These are phyloP conservation scores for Etia nguti DNA, from an alignment of 2,113 vertebrate species.

Conservation along the genomic window DNA sequence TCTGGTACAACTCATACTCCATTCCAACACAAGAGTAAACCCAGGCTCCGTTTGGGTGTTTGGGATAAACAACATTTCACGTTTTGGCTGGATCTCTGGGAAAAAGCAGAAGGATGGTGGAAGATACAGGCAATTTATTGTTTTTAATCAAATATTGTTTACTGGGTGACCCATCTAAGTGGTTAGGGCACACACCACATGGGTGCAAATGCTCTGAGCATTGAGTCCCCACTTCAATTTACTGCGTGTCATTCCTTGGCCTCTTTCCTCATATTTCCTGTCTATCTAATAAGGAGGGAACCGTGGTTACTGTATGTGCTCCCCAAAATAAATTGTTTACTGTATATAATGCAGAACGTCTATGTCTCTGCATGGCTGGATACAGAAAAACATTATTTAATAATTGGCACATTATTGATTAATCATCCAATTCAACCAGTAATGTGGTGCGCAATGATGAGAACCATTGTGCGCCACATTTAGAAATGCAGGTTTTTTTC, in stretches of 20 bases:
- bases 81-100: neutral
- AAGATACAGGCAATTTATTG: neutral
- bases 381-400: neutral
- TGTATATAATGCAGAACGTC: neutral
- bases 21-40: slow-evolving; percentile 1
- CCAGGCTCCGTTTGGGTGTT: neutral
- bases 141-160: neutral
- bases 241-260: neutral
- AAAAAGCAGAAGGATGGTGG: neutral
- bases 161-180: neutral
- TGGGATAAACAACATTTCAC: slow-evolving; percentile 25
- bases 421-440: neutral
- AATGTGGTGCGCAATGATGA: neutral
- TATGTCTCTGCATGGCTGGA: neutral
- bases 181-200: neutral
- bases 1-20: slow-evolving; percentile 1
- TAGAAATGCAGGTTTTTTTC: neutral
- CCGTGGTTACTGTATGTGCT: neutral
- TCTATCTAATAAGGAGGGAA: neutral
- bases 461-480: neutral
- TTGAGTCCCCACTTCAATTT: neutral
- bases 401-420: neutral
- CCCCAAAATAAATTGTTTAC: neutral
- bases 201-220: neutral
- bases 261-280: neutral